Percentiles rank a stretch among this genome's conserved stretches.
Evolutionary conservation across 2,113 vertebrate genomes (phyloP).

Genomic region (Planiliza haematocheilus): DNA sequence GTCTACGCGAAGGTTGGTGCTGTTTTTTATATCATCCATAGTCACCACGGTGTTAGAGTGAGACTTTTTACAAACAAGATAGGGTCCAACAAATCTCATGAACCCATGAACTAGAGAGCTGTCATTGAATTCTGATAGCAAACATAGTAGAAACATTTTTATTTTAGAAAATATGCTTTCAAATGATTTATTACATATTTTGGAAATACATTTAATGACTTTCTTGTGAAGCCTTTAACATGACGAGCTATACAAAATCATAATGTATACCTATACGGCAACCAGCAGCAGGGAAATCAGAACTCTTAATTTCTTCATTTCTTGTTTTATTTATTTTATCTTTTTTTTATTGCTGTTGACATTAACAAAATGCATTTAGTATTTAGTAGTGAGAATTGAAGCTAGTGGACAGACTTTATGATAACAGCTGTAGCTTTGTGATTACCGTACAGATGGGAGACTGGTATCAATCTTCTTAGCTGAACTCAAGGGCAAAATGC

Average conservation of each 20-base stretch:
- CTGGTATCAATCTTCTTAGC: background rate
- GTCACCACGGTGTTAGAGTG: too few relatives aligned
- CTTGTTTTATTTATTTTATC: too few relatives aligned
- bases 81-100: background rate
- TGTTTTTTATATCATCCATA: background rate
- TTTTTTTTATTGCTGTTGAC: background rate
- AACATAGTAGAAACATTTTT: too few relatives aligned
- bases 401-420: background rate
- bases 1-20: constrained; percentile 93
- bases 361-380: background rate
- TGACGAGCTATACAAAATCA: too few relatives aligned
- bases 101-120: background rate
- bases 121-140: background rate
- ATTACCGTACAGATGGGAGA: background rate
- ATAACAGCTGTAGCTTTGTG: constrained; percentile 1
- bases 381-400: background rate
- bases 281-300: too few relatives aligned
- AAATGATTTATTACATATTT: too few relatives aligned
- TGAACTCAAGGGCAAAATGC: background rate
- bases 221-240: too few relatives aligned
- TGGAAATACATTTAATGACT: too few relatives aligned
- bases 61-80: background rate
- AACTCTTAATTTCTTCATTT: background rate
- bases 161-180: too few relatives aligned
- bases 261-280: too few relatives aligned